Evolutionary conservation across 2,113 vertebrate species (phyloP), one percentile per base, ranked within the genome.

Genomic region (Bostrychus sinensis): DNA sequence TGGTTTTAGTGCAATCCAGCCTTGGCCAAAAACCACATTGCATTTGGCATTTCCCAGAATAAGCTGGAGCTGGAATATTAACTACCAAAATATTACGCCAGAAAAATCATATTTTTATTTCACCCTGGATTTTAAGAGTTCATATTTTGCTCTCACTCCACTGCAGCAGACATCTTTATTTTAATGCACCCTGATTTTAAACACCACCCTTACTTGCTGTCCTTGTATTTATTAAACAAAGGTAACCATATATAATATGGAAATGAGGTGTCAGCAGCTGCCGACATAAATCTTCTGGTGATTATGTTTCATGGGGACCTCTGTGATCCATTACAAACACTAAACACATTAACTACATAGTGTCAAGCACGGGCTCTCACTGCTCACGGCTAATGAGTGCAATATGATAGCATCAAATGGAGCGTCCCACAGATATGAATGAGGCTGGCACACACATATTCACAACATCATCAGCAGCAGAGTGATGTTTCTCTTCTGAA

Each of bases 1-100:
- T 87, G 90, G 88, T 91, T 89, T 91, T 90, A 90, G 86, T 86
- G 78, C 88, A 89, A 91, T 89, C 87, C 86, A 85, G 88, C 86
- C 85, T 83, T 87, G 88, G 87, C 86, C 89, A 90, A 88, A 84
- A 86, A 80, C 85, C 79, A 78, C 59, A 58, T 69, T 83, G 82
- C 70, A 88, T 86, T 89, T 88, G 87, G 84, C 88, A 86, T 89
- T 84, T 89, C 80, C 78, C 85, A 65, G 85, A 92, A 90, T 84
- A 89, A 86, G 83, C 78, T 70, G 78, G 58, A 56, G 60, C 81
- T 77, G 70, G 25, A 51, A 51, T 30, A 51, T 28, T 51, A 48
- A 51, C 48, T 30, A 51, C 25, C 25, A n/a, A 28, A 84, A 81
- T 48, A 80, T 30, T 19, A 53, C 70, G 75, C 9, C 9, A 56